Conservation (phyloP, 2,797 vertebrate genomes). For the Syngnathus acus region DNA sequence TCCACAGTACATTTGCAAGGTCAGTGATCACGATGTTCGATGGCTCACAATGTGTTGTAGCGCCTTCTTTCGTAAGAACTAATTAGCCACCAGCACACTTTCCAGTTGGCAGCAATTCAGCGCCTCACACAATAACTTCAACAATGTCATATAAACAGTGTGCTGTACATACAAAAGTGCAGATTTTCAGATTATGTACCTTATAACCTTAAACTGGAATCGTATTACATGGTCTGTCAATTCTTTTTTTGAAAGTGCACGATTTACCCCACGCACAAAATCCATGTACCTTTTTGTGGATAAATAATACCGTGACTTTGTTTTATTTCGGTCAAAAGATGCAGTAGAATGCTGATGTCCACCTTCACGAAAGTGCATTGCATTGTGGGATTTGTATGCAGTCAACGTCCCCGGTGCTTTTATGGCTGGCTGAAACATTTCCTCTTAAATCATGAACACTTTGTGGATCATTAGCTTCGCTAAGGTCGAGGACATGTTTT, state of each 20-base stretch:
- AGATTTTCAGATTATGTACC: not conserved
- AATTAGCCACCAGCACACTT: not conserved
- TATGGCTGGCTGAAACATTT: not conserved
- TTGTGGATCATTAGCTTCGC: not conserved
- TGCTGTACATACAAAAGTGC: not conserved
- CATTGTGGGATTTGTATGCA: constrained; percentile 7
- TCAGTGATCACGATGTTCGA: not conserved
- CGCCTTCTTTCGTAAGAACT: not conserved
- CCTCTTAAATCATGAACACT: constrained; percentile 1
- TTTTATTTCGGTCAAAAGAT: not conserved
- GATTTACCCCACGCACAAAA: not conserved
- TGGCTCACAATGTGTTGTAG: not conserved
- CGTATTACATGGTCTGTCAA: not conserved
- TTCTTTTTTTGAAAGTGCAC: not conserved
- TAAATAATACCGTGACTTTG: not conserved
- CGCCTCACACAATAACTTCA: not conserved
- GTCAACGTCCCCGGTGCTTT: not conserved
- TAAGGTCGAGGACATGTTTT: constrained; percentile 7
- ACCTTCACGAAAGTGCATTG: not conserved
- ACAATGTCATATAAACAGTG: not conserved
- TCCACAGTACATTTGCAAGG: not conserved
- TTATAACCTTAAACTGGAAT: not conserved
- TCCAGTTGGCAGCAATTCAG: not conserved
- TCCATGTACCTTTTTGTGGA: not conserved
- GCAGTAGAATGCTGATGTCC: not conserved